These are phyloP conservation scores for Agonopterix arenella DNA, from an alignment of 2,888 invertebrate species.

Conservation along the genomic window DNA sequence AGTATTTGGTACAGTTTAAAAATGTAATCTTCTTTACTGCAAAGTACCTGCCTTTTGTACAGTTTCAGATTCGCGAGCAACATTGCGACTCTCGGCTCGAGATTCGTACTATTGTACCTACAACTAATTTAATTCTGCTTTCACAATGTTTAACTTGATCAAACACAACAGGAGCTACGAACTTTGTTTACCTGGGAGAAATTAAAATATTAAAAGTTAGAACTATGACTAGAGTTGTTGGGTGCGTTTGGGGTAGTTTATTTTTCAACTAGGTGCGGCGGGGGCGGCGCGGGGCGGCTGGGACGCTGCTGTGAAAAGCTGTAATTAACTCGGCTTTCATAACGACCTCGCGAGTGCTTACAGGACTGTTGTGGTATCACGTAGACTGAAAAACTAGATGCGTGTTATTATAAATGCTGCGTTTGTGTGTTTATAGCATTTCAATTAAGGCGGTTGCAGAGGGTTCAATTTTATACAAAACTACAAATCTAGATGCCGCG, in stretches of 20 bases:
- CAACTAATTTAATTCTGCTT: too few species aligned
- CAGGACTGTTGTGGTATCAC: slow-evolving; percentile 40
- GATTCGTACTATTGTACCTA: too few species aligned
- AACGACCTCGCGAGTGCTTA: slow-evolving; percentile 30
- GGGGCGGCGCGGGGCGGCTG: slow-evolving; percentile 1
- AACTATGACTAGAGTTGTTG: slow-evolving; percentile 21
- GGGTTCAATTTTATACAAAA: too few species aligned
- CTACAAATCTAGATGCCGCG: too few species aligned
- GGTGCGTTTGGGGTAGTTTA: slow-evolving; percentile 33
- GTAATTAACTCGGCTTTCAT: slow-evolving; percentile 59
- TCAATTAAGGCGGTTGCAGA: too few species aligned
- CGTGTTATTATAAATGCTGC: slow-evolving; percentile 16
- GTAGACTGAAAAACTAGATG: slow-evolving; percentile 31
- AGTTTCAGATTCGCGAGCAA: too few species aligned
- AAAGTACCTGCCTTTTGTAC: too few species aligned
- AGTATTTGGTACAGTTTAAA: too few species aligned
- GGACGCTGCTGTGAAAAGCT: slow-evolving; percentile 34
- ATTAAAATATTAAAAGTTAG: slow-evolving; percentile 5
- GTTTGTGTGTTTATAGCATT: too few species aligned
- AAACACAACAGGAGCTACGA: not conserved
- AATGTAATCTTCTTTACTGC: too few species aligned
- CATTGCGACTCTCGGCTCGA: too few species aligned
- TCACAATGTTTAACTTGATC: too few species aligned
- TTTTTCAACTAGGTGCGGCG: slow-evolving; percentile 35
- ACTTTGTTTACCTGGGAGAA: not conserved